Percentiles rank a stretch among this genome's conserved stretches.
phyloP scores from a whole-genome alignment of 2,797 vertebrate species.

The Eulemur mongoz region DNA sequence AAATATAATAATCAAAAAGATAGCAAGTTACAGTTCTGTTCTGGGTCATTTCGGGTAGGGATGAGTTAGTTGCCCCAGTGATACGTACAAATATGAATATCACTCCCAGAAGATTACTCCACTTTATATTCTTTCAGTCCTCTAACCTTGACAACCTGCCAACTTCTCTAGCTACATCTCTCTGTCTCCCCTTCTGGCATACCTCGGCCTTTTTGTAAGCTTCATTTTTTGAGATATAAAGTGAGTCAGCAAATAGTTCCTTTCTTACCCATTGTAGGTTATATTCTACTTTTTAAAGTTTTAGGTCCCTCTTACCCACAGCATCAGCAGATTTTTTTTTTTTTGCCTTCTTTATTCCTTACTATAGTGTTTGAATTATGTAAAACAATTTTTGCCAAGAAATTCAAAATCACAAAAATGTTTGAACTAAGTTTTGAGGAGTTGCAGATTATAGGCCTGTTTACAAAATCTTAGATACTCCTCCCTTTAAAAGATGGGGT shows the following conservation, averaged over 20 bases:
- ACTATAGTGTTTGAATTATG: neutral
- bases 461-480: neutral
- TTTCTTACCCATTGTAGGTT: neutral
- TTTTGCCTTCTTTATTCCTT: neutral
- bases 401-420: neutral
- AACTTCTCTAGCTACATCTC: neutral
- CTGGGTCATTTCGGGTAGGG: slow-evolving; percentile 47
- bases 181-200: neutral
- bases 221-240: neutral
- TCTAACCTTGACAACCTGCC: neutral
- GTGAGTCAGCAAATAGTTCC: neutral
- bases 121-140: neutral
- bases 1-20: slow-evolving; percentile 51
- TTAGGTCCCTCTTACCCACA: neutral
- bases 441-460: neutral
- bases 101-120: neutral
- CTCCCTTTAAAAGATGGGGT: neutral
- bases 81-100: neutral
- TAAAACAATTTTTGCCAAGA: neutral
- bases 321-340: neutral
- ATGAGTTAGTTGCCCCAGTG: neutral
- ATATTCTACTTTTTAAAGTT: neutral
- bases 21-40: neutral
- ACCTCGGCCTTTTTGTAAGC: neutral
- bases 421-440: neutral